Evolutionary conservation across 2,888 invertebrate genomes (phyloP).

Genomic region (Mechanitis mazaeus): DNA sequence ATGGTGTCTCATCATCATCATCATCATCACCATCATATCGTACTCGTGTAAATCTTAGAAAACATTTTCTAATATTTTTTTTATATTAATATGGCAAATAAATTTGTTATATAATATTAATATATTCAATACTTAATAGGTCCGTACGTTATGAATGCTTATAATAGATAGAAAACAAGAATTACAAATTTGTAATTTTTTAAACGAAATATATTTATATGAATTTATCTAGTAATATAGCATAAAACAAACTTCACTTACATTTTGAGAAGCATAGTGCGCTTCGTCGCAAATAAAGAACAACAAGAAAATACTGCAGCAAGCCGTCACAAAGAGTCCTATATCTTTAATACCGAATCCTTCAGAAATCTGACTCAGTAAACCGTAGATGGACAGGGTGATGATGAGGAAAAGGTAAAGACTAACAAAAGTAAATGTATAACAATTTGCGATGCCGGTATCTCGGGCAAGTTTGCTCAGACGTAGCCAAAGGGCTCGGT

Average conservation of each 20-base stretch:
- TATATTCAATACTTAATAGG: no score
- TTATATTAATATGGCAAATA: no score
- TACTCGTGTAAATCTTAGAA: no score
- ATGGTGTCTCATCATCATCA: no score
- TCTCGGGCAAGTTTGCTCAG: constrained; percentile 81
- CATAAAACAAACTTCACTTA: constrained; percentile 46
- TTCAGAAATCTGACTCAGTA: constrained; percentile 83
- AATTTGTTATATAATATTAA: no score
- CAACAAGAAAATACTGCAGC: constrained; percentile 79
- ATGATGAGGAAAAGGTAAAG: constrained; percentile 84
- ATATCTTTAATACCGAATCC: constrained; percentile 85
- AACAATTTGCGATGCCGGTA: constrained; percentile 81
- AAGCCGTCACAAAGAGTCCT: constrained; percentile 80
- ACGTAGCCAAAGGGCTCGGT: constrained; percentile 82
- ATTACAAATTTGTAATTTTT: no score
- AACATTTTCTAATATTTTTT: no score
- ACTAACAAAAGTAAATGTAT: constrained; percentile 81
- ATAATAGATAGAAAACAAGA: no score
- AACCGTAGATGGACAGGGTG: constrained; percentile 84
- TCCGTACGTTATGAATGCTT: no score
- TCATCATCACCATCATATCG: no score
- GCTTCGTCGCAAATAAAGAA: constrained; percentile 86
- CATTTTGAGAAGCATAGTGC: constrained; percentile 84
- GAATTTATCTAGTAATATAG: no score
- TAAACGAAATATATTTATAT: no score